Conservation (phyloP, 2,888 invertebrate species). For the Microplitis manilae region DNA sequence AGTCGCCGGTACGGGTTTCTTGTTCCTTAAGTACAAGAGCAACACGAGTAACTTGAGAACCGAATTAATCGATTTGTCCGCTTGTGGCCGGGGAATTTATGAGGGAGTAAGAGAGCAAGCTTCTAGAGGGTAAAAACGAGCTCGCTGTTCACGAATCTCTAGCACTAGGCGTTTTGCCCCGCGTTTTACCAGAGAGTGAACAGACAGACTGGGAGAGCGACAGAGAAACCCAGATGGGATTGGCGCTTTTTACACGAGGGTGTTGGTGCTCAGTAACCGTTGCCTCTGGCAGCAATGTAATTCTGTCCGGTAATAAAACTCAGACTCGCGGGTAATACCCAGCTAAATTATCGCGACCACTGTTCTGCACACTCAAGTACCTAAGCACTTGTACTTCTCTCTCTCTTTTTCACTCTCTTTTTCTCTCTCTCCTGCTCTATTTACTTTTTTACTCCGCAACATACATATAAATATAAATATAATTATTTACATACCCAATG, state of each 20-base stretch:
- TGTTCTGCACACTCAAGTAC: conserved; percentile 47
- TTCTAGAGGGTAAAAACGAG: neutral
- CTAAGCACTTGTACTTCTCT: conserved; percentile 23
- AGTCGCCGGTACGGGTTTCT: too few relatives aligned
- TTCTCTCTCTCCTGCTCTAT: neutral
- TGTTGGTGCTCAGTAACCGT: conserved; percentile 43
- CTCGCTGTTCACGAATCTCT: conserved; percentile 9
- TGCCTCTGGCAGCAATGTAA: conserved; percentile 57
- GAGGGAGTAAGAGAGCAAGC: neutral
- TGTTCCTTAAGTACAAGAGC: neutral
- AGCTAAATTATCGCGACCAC: conserved; percentile 61
- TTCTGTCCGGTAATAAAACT: conserved; percentile 63
- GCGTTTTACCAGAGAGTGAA: conserved; percentile 23
- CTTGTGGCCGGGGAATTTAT: conserved; percentile 9
- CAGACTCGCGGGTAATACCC: conserved; percentile 59
- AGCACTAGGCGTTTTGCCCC: conserved; percentile 23
- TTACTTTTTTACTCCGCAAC: neutral
- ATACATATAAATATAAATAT: too few relatives aligned
- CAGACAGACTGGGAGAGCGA: conserved; percentile 8
- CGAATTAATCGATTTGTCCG: conserved; percentile 31
- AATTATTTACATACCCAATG: neutral
- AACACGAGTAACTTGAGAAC: conserved; percentile 8
- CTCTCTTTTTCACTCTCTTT: conserved; percentile 3
- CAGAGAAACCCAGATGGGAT: conserved; percentile 27
- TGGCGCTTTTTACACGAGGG: conserved; percentile 45